Evolutionary conservation across 1,140 invertebrate genomes (phyloP).

Genomic region (Anthonomus grandis): DNA sequence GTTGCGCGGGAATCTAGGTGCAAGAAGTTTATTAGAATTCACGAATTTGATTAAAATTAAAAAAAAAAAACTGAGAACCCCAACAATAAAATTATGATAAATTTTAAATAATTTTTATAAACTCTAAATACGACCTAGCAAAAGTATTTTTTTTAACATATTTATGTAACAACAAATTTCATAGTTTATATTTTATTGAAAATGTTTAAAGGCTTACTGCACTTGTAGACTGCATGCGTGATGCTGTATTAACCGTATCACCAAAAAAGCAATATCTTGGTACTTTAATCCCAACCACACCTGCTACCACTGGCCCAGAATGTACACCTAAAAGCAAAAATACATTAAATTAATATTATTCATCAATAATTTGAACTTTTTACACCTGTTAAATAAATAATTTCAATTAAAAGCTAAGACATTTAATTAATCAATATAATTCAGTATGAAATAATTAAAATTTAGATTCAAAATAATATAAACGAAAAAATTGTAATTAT

Average conservation of each 20-base stretch:
- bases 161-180: too few relatives aligned
- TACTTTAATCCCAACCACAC: constrained; percentile 68
- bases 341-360: background rate
- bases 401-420: too few relatives aligned
- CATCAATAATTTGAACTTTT: too few relatives aligned
- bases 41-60: too few relatives aligned
- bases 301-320: constrained; percentile 60
- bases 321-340: constrained; percentile 48
- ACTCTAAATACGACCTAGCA: background rate
- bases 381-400: too few relatives aligned
- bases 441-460: too few relatives aligned
- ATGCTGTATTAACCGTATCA: constrained; percentile 84
- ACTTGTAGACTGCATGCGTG: constrained; percentile 79
- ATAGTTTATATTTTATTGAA: too few relatives aligned
- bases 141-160: background rate
- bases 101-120: constrained; percentile 24
- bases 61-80: background rate
- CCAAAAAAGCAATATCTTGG: constrained; percentile 79
- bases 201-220: constrained; percentile 54
- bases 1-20: too few relatives aligned
- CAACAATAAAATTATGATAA: background rate
- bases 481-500: too few relatives aligned
- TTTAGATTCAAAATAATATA: too few relatives aligned
- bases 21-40: too few relatives aligned
- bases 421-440: too few relatives aligned